Conservation (phyloP, 2,797 vertebrate species). For the Loris lydekkerianus region DNA sequence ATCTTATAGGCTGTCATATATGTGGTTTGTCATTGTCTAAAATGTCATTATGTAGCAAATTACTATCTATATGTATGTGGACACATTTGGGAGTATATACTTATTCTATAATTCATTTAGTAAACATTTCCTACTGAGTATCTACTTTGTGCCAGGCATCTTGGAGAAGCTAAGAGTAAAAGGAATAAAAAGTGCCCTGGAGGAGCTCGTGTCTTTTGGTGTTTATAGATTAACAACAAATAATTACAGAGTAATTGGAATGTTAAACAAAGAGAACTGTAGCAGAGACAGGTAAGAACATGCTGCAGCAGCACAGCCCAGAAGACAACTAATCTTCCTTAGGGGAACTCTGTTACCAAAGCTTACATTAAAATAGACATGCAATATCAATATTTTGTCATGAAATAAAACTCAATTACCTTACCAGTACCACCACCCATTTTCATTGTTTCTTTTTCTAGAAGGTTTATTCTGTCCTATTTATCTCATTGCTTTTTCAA, state of each 20-base stretch:
- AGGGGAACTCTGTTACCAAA: not conserved
- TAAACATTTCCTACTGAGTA: not conserved
- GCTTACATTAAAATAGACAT: not conserved
- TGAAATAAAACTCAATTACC: slow-evolving; percentile 25
- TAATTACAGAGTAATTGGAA: slow-evolving; percentile 37
- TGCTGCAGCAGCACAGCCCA: not conserved
- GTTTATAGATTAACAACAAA: not conserved
- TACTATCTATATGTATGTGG: too few relatives aligned
- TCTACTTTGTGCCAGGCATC: not conserved
- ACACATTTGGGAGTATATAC: not conserved
- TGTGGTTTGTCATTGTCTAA: not conserved
- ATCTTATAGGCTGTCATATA: not conserved
- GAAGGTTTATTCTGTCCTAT: not conserved
- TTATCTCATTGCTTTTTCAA: not conserved
- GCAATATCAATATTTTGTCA: not conserved
- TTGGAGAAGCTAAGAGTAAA: not conserved
- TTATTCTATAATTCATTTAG: not conserved
- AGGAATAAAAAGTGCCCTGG: not conserved
- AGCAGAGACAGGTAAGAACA: not conserved
- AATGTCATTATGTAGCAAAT: not conserved
- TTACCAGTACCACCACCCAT: not conserved
- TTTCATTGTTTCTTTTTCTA: not conserved
- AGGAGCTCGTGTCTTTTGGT: not conserved
- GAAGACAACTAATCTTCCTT: not conserved
- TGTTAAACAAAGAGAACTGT: not conserved